These are phyloP conservation scores for Andrena minutula DNA, from an alignment of 2,888 invertebrate species.

Conservation along the genomic window DNA sequence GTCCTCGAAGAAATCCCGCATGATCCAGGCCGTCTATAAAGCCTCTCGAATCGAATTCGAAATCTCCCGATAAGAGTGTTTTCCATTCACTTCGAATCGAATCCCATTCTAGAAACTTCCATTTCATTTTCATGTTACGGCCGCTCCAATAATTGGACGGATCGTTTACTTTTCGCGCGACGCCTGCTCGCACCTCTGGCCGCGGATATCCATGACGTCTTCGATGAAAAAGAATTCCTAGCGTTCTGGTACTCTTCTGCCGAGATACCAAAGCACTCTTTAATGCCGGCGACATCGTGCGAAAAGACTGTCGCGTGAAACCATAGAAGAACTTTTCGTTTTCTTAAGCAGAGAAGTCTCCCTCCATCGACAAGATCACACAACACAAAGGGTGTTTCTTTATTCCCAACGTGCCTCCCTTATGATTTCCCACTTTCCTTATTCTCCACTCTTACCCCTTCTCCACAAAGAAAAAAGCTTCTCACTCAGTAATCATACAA, in stretches of 20 bases:
- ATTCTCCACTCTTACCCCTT: no score
- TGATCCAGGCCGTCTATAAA: conserved; percentile 21
- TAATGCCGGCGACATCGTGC: not conserved
- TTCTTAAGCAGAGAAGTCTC: no score
- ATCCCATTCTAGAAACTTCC: conserved; percentile 27
- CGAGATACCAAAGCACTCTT: not conserved
- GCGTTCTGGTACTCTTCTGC: not conserved
- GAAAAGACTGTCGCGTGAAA: no score
- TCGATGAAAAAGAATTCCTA: not conserved
- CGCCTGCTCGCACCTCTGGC: not conserved
- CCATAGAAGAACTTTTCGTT: no score
- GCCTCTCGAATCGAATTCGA: conserved; percentile 23
- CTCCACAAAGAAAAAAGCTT: no score
- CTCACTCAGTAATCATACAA: not conserved
- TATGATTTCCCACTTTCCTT: no score
- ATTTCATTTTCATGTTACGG: conserved; percentile 18
- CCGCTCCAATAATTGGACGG: conserved; percentile 37
- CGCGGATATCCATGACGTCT: not conserved
- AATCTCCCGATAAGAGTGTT: conserved; percentile 29
- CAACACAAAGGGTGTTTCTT: no score
- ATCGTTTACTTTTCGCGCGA: conserved; percentile 21
- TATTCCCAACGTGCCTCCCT: no score
- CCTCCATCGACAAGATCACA: no score
- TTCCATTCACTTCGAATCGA: conserved; percentile 36
- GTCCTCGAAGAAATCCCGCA: not conserved